Conservation (phyloP, 2,888 invertebrate species). For the Rhamphomyia laevipes region DNA sequence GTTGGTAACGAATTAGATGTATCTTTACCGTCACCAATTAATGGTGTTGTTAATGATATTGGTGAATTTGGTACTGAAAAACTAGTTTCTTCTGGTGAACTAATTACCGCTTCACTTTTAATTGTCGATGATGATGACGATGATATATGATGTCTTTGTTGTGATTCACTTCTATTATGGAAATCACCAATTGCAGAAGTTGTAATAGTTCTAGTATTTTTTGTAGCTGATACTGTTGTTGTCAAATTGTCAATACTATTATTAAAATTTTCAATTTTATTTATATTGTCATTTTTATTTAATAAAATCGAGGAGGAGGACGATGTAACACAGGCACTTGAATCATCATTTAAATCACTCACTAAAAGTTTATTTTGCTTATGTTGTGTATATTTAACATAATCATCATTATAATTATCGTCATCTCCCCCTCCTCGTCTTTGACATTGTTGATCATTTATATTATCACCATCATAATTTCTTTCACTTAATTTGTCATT, state of each 20-base stretch:
- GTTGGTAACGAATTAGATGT: slow-evolving; percentile 53
- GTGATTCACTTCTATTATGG: slow-evolving; percentile 14
- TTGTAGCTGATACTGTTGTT: slow-evolving; percentile 12
- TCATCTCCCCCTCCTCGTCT: slow-evolving; percentile 16
- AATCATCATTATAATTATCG: neutral
- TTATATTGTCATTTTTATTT: no score
- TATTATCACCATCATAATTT: slow-evolving; percentile 9
- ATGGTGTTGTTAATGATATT: slow-evolving; percentile 38
- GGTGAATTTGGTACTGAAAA: slow-evolving; percentile 40
- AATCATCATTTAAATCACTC: slow-evolving; percentile 15
- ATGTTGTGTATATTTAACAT: slow-evolving; percentile 1
- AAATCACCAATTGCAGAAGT: slow-evolving; percentile 7
- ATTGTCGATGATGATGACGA: slow-evolving; percentile 37
- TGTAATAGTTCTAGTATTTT: slow-evolving; percentile 12
- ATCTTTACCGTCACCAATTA: slow-evolving; percentile 35
- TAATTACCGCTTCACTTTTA: slow-evolving; percentile 26
- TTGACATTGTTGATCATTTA: slow-evolving; percentile 10
- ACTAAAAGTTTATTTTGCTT: slow-evolving; percentile 13
- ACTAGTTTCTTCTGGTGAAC: slow-evolving; percentile 34
- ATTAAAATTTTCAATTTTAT: no score
- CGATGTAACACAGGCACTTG: slow-evolving; percentile 20
- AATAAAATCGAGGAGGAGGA: slow-evolving; percentile 17
- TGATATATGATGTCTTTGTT: slow-evolving; percentile 23
- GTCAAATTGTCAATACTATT: slow-evolving; percentile 10
- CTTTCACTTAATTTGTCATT: slow-evolving; percentile 13